Evolutionary conservation across 1,140 invertebrate species (phyloP).

Genomic region (Phymorhynchus buccinoides): DNA sequence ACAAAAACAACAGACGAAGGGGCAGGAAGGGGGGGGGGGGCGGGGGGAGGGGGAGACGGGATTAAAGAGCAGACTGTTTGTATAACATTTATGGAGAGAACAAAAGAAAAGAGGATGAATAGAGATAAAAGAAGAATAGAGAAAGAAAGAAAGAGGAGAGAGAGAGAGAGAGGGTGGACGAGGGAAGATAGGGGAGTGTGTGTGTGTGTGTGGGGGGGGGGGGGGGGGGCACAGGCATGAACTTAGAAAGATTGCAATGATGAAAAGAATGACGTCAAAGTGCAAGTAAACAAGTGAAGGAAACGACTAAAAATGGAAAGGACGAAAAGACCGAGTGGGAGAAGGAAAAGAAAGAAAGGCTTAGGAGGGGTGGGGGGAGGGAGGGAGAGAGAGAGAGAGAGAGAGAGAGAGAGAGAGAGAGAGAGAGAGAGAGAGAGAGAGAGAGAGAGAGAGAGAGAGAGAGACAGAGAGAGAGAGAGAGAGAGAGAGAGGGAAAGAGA

Average conservation of each 20-base stretch:
- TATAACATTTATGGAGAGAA: too few relatives aligned
- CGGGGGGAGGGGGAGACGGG: too few relatives aligned
- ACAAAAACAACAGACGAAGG: too few relatives aligned
- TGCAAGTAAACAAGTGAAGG: too few relatives aligned
- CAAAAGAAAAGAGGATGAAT: background rate
- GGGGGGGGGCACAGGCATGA: too few relatives aligned
- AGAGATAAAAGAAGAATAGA: background rate
- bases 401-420: background rate
- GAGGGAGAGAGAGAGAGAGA: slow-evolving; percentile 11
- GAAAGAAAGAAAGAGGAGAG: background rate
- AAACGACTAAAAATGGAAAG: too few relatives aligned
- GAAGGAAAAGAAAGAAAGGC: too few relatives aligned
- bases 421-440: slow-evolving; percentile 5
- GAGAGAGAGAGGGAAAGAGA: background rate
- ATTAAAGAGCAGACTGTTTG: too few relatives aligned
- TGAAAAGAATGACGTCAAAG: too few relatives aligned
- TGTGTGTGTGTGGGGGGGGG: background rate
- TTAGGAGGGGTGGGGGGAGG: background rate
- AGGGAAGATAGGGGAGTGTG: background rate
- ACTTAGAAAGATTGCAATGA: too few relatives aligned
- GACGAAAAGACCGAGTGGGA: background rate
- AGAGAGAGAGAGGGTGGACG: background rate
- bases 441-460: background rate
- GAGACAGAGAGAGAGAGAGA: background rate
- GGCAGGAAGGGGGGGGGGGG: too few relatives aligned